Evolutionary conservation across 2,888 invertebrate species (phyloP).

Genomic region (Callyntrura sp.): DNA sequence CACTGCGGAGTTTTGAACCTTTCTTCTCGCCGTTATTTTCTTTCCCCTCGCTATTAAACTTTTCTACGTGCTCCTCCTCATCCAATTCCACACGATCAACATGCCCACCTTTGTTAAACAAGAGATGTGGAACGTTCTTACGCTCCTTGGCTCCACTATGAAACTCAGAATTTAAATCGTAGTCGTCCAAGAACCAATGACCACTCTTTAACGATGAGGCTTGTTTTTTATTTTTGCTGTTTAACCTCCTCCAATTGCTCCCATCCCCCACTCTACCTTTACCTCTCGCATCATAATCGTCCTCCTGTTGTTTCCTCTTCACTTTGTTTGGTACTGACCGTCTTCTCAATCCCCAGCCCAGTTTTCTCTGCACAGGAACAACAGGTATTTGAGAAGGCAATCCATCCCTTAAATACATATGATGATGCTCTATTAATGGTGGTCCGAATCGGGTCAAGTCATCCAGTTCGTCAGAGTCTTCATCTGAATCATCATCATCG

Average conservation of each 20-base stretch:
- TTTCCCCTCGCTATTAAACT: background rate
- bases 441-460: slow-evolving; percentile 54
- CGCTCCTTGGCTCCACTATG: slow-evolving; percentile 40
- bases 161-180: slow-evolving; percentile 77
- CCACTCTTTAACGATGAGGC: slow-evolving; percentile 60
- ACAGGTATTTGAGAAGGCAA: slow-evolving; percentile 15
- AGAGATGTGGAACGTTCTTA: slow-evolving; percentile 20
- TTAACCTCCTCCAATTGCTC: background rate
- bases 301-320: slow-evolving; percentile 21
- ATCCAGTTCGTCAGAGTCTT: slow-evolving; percentile 78
- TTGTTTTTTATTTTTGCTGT: background rate
- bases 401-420: slow-evolving; percentile 56
- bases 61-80: slow-evolving; percentile 51
- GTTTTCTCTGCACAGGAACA: slow-evolving; percentile 19
- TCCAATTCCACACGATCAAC: slow-evolving; percentile 49
- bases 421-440: slow-evolving; percentile 63
- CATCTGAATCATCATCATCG: slow-evolving; percentile 75
- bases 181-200: slow-evolving; percentile 77
- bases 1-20: background rate
- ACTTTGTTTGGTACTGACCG: slow-evolving; percentile 21
- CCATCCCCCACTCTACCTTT: background rate
- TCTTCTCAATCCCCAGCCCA: slow-evolving; percentile 32
- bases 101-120: slow-evolving; percentile 2
- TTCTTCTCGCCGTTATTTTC: too few species aligned
- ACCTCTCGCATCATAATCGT: background rate